Evolutionary conservation across 2,113 vertebrate species (phyloP), one percentile per base, ranked within the genome.

Genomic region (Danio rerio): DNA sequence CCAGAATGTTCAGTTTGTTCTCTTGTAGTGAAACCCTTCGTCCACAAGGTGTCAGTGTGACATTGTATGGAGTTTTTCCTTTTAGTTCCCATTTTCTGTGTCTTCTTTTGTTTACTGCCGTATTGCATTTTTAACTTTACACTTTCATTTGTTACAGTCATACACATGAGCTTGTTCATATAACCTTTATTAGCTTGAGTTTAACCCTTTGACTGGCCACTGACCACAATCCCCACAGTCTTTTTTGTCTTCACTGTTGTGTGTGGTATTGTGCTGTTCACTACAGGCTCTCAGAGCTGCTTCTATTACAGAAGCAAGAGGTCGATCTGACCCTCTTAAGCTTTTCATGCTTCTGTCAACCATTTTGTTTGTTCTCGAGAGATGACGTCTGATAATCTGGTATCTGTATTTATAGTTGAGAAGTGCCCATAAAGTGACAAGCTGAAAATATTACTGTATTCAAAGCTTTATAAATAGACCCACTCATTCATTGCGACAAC

Each of bases 21-120:
- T 1, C 5, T 52, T 13, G 40, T 47, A 55, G 18, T 73, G 50
- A 52, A 76, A 42, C 52, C 53, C 16, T 63, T 83, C 13, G 82
- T 88, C 90, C 92, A 90, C 84, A 82, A 91, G 93, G 87, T 90
- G 93, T 92, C 93, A 89, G 81, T 89, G 90, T 88, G 80, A 52
- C 49, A 56, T 61, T 86, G 77, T 81, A 72, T 69, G 77, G 83
- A 21, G 53, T 53, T 7, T n/a, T 86, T 65, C 80, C 50, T 75
- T 65, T 81, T 56, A 18, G 83, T 84, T 85, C 85, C 78, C 90
- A 85, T 90, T 87, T 88, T 86, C 71, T 80, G 5, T 58, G 18
- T 80, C 52, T 31, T 65, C 43, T 62, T 83, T 65, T 78, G 53
- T 59, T 50, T 55, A 20, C 13, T 42, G 7, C n/a, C 21, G 31